A percentile compares a stretch with the other conserved stretches of the same genome.
Evolutionary conservation across 2,797 vertebrate genomes (phyloP).

Genomic region (Takifugu ocellatus): DNA sequence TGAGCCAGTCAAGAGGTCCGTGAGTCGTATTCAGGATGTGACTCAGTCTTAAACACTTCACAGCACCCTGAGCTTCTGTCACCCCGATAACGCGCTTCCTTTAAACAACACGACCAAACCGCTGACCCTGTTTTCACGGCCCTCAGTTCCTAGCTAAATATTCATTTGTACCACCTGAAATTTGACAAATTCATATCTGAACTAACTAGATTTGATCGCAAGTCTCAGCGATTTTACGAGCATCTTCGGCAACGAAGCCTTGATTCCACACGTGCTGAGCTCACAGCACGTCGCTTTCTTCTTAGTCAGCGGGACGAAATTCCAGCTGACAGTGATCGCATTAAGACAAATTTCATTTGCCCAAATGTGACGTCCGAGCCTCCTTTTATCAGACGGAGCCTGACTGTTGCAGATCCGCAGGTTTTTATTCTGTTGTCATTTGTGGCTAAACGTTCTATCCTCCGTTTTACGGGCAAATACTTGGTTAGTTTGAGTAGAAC

Average conservation of each 20-base stretch:
- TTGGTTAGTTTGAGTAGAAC: too few relatives aligned
- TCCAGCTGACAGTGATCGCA: too few relatives aligned
- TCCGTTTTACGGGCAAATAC: too few relatives aligned
- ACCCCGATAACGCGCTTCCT: neutral
- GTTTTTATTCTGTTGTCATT: too few relatives aligned
- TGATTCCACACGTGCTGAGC: too few relatives aligned
- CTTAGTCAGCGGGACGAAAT: too few relatives aligned
- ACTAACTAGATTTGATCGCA: slow-evolving; percentile 4
- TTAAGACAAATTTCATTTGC: neutral
- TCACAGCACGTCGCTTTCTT: too few relatives aligned
- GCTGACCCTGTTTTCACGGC: neutral
- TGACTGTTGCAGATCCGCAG: too few relatives aligned
- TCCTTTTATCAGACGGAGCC: too few relatives aligned
- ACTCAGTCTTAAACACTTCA: slow-evolving; percentile 30
- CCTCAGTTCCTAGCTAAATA: neutral
- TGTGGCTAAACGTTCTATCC: too few relatives aligned
- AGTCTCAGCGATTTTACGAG: slow-evolving; percentile 9
- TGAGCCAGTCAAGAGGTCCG: slow-evolving; percentile 34
- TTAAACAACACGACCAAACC: neutral
- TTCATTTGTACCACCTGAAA: slow-evolving; percentile 1
- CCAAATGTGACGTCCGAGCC: slow-evolving; percentile 2
- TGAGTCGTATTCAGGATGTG: slow-evolving; percentile 47
- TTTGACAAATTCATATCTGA: neutral
- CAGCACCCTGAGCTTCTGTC: slow-evolving; percentile 1
- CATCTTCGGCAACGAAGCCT: too few relatives aligned